Evolutionary conservation across 2,113 vertebrate genomes (phyloP).

Genomic region (Cavia porcellus): DNA sequence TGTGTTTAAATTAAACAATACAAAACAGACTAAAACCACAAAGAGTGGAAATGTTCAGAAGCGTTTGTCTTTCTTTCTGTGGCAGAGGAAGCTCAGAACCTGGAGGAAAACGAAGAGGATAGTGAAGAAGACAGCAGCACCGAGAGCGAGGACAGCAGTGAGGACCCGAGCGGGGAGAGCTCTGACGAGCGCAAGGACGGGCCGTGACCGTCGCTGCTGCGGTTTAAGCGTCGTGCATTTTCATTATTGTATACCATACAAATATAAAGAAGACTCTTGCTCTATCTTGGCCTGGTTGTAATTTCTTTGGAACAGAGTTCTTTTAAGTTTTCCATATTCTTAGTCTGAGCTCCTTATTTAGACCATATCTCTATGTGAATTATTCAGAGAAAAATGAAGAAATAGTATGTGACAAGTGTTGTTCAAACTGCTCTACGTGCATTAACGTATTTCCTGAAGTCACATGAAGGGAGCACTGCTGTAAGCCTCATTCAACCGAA

Average conservation of each 20-base stretch:
- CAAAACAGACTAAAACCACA: too few species aligned
- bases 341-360: background rate
- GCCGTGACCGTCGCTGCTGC: background rate
- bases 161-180: constrained; percentile 66
- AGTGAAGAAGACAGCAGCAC: constrained; percentile 73
- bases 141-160: constrained; percentile 74
- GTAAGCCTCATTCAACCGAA: background rate
- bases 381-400: background rate
- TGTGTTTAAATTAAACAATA: too few species aligned
- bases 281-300: background rate
- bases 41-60: background rate
- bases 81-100: constrained; percentile 71
- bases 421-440: background rate
- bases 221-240: background rate
- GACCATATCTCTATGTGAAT: background rate
- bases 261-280: constrained; percentile 56
- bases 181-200: constrained; percentile 73
- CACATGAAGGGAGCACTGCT: background rate
- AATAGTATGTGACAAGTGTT: background rate
- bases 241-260: background rate
- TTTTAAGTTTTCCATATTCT: background rate
- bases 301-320: background rate
- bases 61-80: constrained; percentile 78
- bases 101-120: constrained; percentile 64
- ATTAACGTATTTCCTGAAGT: background rate